A percentile compares a stretch with the other conserved stretches of the same genome.
phyloP scores from a whole-genome alignment of 1,140 invertebrate genomes.

The Potamilus streckersoni region DNA sequence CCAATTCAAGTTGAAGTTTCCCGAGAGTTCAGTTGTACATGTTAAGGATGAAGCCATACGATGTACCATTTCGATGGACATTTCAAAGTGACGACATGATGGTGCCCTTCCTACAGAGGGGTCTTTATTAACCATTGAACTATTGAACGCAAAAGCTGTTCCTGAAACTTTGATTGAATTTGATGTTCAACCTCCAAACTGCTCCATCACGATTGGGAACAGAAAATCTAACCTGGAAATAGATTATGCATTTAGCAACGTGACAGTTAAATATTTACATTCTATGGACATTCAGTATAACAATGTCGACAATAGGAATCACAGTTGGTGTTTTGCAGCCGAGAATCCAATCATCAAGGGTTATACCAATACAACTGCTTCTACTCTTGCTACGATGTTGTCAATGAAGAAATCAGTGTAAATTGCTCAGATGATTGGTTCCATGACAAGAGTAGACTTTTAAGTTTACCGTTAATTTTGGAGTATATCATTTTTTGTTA shows the following conservation, averaged over 20 bases:
- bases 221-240: neutral
- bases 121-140: slow-evolving; percentile 5
- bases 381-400: neutral
- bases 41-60: neutral
- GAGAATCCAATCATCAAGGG: neutral
- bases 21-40: no score
- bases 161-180: neutral
- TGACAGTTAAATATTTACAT: neutral
- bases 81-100: neutral
- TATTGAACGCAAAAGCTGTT: slow-evolving; percentile 7
- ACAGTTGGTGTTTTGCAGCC: slow-evolving; percentile 11
- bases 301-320: neutral
- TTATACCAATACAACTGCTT: slow-evolving; percentile 9
- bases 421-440: neutral
- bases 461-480: neutral
- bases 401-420: neutral
- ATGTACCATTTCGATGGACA: slow-evolving; percentile 11
- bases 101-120: slow-evolving; percentile 11
- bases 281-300: no score
- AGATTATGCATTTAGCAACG: neutral
- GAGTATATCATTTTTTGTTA: neutral
- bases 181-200: neutral
- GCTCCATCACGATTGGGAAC: slow-evolving; percentile 7
- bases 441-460: neutral
- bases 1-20: no score